Conservation (phyloP, 92 coral and sea anemone species). For the Phymanthus crucifer region DNA sequence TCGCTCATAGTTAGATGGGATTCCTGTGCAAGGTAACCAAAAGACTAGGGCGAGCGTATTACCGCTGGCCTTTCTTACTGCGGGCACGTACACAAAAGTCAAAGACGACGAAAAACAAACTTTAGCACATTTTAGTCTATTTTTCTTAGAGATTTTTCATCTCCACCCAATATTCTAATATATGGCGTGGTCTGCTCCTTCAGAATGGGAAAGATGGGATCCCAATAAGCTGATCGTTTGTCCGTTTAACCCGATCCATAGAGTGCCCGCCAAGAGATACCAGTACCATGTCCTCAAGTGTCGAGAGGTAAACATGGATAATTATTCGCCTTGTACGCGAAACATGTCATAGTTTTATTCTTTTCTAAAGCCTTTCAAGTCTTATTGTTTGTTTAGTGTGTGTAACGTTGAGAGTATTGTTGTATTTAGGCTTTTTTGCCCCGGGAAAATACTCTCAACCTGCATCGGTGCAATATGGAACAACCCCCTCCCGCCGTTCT, state of each 20-base stretch:
- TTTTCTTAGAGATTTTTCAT: not conserved
- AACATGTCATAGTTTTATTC: too few species aligned
- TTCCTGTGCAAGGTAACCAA: not conserved
- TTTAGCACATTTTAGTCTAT: not conserved
- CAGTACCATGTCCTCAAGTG: constrained; percentile 82
- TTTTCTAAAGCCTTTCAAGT: too few species aligned
- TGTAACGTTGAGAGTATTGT: too few species aligned
- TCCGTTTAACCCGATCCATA: constrained; percentile 69
- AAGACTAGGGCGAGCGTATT: not conserved
- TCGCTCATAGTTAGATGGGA: too few species aligned
- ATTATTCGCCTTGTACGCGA: not conserved
- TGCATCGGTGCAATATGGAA: too few species aligned
- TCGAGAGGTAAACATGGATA: constrained; percentile 45
- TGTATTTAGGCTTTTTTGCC: too few species aligned
- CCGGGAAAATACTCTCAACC: too few species aligned
- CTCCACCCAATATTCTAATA: not conserved
- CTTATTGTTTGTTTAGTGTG: too few species aligned
- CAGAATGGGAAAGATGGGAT: constrained; percentile 93
- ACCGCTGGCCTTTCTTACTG: not conserved
- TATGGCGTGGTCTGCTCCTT: constrained; percentile 93
- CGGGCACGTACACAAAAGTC: not conserved
- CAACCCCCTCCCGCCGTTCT: too few species aligned
- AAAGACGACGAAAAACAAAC: not conserved
- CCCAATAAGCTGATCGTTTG: constrained; percentile 71
- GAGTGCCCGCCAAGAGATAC: constrained; percentile 67